Percentiles rank a stretch among this genome's conserved stretches.
phyloP scores from a whole-genome alignment of 1,140 invertebrate genomes.

The Drosophila tropicalis region DNA sequence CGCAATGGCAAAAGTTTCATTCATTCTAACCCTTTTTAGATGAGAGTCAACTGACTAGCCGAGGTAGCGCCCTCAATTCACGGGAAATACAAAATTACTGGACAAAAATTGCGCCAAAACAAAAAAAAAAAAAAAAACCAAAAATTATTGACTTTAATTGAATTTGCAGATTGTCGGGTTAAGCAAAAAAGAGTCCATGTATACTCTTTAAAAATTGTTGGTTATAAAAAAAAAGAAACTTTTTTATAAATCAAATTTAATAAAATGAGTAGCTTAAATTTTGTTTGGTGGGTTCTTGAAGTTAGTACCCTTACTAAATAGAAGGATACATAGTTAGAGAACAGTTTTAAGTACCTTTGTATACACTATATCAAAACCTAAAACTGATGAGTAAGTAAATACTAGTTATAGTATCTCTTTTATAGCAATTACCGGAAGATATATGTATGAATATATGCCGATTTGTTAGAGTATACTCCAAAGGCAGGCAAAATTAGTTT shows the following conservation, averaged over 20 bases:
- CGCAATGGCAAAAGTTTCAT: constrained; percentile 61
- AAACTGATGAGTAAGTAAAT: too few species aligned
- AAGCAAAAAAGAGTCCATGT: background rate
- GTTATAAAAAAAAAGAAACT: too few species aligned
- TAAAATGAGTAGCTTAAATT: too few species aligned
- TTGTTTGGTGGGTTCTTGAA: too few species aligned
- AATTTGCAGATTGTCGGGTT: constrained; percentile 40
- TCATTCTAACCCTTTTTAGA: constrained; percentile 53
- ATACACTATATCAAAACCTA: too few species aligned
- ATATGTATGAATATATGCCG: background rate
- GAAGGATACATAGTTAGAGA: too few species aligned
- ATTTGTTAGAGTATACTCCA: background rate
- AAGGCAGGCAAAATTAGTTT: background rate
- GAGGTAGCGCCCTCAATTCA: constrained; percentile 55
- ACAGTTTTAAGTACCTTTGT: too few species aligned
- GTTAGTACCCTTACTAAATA: too few species aligned
- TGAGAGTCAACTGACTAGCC: background rate
- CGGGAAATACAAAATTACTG: constrained; percentile 70
- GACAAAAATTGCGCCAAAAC: constrained; percentile 57
- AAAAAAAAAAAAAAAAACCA: background rate
- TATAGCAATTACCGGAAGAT: too few species aligned
- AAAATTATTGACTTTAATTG: constrained; percentile 73
- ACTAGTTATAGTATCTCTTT: too few species aligned
- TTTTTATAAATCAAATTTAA: too few species aligned
- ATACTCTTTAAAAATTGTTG: background rate